These are phyloP conservation scores for Dicentrarchus labrax DNA, from an alignment of 2,113 vertebrate genomes.

Conservation along the genomic window DNA sequence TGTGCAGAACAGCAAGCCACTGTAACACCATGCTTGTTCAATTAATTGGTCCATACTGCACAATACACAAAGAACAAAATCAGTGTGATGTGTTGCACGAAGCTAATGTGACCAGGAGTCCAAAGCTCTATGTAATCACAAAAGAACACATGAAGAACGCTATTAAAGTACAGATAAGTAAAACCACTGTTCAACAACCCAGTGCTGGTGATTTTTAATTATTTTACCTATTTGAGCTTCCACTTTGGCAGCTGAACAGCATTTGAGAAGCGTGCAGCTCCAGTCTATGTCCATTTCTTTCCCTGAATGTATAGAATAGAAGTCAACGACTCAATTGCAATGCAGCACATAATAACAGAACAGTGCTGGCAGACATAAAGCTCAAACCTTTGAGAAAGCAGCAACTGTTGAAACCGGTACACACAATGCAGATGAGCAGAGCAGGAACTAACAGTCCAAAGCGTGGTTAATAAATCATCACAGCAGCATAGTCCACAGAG, in stretches of 20 bases:
- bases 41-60: conserved; percentile 17
- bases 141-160: neutral
- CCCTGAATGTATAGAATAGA: neutral
- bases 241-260: too few species aligned
- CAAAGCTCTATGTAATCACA: neutral
- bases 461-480: conserved; percentile 55
- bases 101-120: neutral
- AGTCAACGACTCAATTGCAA: too few species aligned
- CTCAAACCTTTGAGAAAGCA: neutral
- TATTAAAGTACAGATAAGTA: neutral
- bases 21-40: neutral
- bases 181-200: neutral
- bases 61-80: neutral
- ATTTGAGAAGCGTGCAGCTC: neutral
- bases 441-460: conserved; percentile 4
- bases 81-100: neutral
- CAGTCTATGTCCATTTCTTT: too few species aligned
- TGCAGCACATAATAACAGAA: neutral
- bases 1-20: conserved; percentile 19
- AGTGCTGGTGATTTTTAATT: fast-evolving
- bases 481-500: conserved; percentile 27
- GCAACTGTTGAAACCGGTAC: neutral
- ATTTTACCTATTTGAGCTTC: neutral
- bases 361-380: neutral
- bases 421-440: conserved; percentile 24